Evolutionary conservation across 1,140 invertebrate species (phyloP).

Genomic region (Drosophila sp.): DNA sequence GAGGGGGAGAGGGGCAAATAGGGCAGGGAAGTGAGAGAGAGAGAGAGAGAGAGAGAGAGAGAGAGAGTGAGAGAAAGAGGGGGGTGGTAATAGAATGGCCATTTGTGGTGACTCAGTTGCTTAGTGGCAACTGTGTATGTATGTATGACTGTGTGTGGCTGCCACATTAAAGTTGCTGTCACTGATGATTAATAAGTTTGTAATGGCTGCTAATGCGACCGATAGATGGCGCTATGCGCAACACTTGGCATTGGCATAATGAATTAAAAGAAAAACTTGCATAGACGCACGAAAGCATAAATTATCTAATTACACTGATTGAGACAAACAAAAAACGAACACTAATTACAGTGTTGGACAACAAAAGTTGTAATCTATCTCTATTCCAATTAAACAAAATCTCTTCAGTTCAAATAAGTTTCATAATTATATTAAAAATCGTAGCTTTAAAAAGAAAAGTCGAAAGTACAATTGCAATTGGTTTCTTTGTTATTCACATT

Average conservation of each 20-base stretch:
- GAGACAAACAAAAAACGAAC: not conserved
- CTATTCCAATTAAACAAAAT: not conserved
- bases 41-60: not conserved
- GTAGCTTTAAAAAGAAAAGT: too few relatives aligned
- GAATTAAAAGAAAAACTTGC: not conserved
- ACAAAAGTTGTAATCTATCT: conserved; percentile 8
- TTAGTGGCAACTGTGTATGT: not conserved
- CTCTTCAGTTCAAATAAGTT: not conserved
- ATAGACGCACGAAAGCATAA: not conserved
- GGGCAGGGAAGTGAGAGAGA: too few relatives aligned
- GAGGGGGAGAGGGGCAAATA: not conserved
- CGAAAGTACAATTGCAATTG: too few relatives aligned
- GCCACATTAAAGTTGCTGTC: conserved; percentile 27
- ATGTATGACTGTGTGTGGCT: not conserved
- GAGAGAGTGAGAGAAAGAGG: not conserved
- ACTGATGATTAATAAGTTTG: conserved; percentile 48
- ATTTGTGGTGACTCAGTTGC: conserved; percentile 48
- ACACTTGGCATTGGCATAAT: not conserved
- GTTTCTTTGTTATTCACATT: too few relatives aligned
- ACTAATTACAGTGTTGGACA: not conserved
- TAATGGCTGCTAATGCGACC: conserved; percentile 40
- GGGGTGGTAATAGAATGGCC: conserved; percentile 2
- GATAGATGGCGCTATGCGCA: conserved; percentile 30
- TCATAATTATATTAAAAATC: too few relatives aligned
- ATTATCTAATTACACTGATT: conserved; percentile 11